These are phyloP conservation scores for Panagrolaimus sp. DNA, from an alignment of 1,140 invertebrate species.

Conservation along the genomic window DNA sequence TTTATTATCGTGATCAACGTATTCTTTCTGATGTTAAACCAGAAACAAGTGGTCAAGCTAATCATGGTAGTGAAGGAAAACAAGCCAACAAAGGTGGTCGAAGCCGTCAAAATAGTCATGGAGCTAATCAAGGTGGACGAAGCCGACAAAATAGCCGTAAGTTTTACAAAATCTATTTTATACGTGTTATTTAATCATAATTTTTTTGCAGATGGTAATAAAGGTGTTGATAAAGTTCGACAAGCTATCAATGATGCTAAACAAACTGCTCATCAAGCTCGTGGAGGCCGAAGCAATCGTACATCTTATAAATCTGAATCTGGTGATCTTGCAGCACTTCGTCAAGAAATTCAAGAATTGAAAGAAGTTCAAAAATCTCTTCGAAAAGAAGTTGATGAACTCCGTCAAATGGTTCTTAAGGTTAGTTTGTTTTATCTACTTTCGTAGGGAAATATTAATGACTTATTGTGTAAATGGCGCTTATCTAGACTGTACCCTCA, in stretches of 20 bases:
- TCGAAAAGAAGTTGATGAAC: constrained; percentile 15
- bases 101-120: constrained; percentile 11
- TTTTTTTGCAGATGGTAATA: constrained; percentile 21
- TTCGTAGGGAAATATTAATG: background rate
- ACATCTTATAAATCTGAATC: constrained; percentile 11
- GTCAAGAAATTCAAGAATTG: constrained; percentile 6
- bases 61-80: background rate
- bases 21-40: constrained; percentile 23
- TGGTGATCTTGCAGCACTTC: constrained; percentile 8
- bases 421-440: background rate
- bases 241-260: constrained; percentile 4
- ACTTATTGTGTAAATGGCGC: background rate
- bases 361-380: background rate
- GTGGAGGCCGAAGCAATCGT: background rate
- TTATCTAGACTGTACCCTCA: background rate
- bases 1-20: constrained; percentile 5
- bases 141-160: background rate
- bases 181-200: too few species aligned
- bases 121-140: background rate
- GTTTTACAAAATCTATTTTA: background rate
- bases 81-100: constrained; percentile 11
- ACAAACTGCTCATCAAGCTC: background rate
- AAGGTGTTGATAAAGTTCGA: constrained; percentile 4
- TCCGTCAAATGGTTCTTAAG: constrained; percentile 18
- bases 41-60: background rate